Base-by-base conservation (phyloP, 35 echinoderm and acorn worm genomes). In the Ophioderma brevispina region DNA sequence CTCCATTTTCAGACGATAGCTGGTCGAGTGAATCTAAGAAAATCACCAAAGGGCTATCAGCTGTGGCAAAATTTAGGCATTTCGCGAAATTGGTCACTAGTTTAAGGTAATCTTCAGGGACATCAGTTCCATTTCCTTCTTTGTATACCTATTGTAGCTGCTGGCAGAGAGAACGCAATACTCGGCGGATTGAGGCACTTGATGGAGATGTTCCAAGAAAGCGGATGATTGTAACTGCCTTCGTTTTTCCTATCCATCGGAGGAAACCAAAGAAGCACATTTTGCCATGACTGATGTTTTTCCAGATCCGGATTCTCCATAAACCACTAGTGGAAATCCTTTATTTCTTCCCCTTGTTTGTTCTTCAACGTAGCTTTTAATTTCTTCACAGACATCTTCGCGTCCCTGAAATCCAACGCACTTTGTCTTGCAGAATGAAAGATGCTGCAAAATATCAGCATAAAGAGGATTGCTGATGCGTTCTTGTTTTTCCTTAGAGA, bases 11-110 rank as follows among this genome's bases (percentile, higher is more conserved):
- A 43, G 80, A 36, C 15, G 86, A 85, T 28, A 96, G 39, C 64
- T 96, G 94, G 55, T 96, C 94, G 35, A 96, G 91, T 30, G 89
- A 92, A 38, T 96, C 94, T 6, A 96, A 43, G n/a, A 96, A 76
- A 35, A 96, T 43, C 30, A 96, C 64, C 28, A 96, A 63, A 31
- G 94, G 91, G 38, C 35, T 93, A 5, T 93, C 82, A 36, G 63
- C 39, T 8, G 94, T 83, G n/a, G 94, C 89, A 11, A 92, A 37
- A 10, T 32, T 39, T 15, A 36, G 34, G 6, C 89, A 32, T 46
- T 89, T 81, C 19, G 37, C 32, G 36, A 64, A 81, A 34, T 35
- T 42, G 25, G 49, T 17, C 17, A 64, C n/a, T 32, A 80, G 25
- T 40, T 64, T 81, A 32, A 59, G 11, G 34, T 89, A 59, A 35